Conservation (phyloP, 2,888 invertebrate genomes). For the Trissolcus japonicus region DNA sequence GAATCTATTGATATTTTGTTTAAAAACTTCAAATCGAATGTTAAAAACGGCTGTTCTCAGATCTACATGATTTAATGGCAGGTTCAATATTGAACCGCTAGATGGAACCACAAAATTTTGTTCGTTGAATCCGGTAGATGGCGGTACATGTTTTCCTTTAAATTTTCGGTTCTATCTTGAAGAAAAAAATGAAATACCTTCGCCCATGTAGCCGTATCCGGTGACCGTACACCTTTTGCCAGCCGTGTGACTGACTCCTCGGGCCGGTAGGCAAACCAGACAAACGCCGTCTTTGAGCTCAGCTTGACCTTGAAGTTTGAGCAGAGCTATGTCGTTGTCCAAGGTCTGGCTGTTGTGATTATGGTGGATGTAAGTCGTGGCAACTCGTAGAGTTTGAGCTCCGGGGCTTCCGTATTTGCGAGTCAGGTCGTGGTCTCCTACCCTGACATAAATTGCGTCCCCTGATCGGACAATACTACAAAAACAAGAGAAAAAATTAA, state of each 20-base stretch:
- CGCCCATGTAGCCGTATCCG: slow-evolving; percentile 96
- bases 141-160: too few relatives aligned
- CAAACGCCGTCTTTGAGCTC: slow-evolving; percentile 91
- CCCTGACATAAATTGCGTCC: slow-evolving; percentile 94
- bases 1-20: too few relatives aligned
- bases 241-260: slow-evolving; percentile 91
- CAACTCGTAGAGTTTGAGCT: slow-evolving; percentile 92
- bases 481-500: slow-evolving; percentile 1
- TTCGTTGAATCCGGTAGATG: too few relatives aligned
- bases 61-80: too few relatives aligned
- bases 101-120: too few relatives aligned
- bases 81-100: too few relatives aligned
- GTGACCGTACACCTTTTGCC: slow-evolving; percentile 95
- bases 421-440: slow-evolving; percentile 94
- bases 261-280: slow-evolving; percentile 90
- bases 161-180: not conserved
- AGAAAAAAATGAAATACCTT: slow-evolving; percentile 80
- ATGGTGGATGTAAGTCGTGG: slow-evolving; percentile 96
- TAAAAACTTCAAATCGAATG: too few relatives aligned
- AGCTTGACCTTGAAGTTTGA: slow-evolving; percentile 92
- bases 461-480: slow-evolving; percentile 93
- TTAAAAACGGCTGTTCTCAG: too few relatives aligned
- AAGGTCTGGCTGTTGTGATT: slow-evolving; percentile 96
- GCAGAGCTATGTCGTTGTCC: slow-evolving; percentile 94
- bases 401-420: slow-evolving; percentile 93